These are phyloP conservation scores for Abrostola tripartita DNA, from an alignment of 2,888 invertebrate species.

Conservation along the genomic window DNA sequence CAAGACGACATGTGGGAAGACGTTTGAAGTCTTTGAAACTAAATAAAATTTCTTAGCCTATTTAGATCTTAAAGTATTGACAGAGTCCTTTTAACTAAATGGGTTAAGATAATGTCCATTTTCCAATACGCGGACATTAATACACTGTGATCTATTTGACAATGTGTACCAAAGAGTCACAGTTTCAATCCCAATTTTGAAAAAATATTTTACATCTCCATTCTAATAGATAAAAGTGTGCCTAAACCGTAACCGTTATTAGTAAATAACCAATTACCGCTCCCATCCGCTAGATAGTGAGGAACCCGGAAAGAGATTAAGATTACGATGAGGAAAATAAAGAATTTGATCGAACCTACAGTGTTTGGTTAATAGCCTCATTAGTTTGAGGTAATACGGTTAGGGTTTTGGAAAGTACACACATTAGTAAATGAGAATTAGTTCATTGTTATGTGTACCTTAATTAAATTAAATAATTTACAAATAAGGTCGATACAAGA, in stretches of 20 bases:
- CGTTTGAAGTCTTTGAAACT: no score
- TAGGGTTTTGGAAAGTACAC: conserved; percentile 1
- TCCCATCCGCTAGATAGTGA: conserved; percentile 18
- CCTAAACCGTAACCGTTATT: conserved; percentile 10
- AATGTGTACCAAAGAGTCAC: no score
- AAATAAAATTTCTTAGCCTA: no score
- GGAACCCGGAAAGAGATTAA: conserved; percentile 32
- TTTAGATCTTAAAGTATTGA: no score
- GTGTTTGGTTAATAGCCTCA: conserved; percentile 33
- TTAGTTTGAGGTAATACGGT: conserved; percentile 17
- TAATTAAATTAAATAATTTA: neutral
- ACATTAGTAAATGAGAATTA: neutral
- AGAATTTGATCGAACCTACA: conserved; percentile 9
- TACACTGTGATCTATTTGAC: no score
- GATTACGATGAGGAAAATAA: conserved; percentile 36
- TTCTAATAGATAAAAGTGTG: conserved; percentile 2
- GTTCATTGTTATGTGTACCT: neutral
- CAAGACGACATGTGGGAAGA: no score
- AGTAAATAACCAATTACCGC: conserved; percentile 34
- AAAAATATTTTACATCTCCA: neutral
- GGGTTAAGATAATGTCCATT: no score
- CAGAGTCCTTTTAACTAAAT: no score
- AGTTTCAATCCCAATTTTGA: no score
- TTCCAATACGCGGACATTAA: no score
- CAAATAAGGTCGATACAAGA: no score